Evolutionary conservation across 2,797 vertebrate genomes (phyloP).

Genomic region (Sebastes oblongus): DNA sequence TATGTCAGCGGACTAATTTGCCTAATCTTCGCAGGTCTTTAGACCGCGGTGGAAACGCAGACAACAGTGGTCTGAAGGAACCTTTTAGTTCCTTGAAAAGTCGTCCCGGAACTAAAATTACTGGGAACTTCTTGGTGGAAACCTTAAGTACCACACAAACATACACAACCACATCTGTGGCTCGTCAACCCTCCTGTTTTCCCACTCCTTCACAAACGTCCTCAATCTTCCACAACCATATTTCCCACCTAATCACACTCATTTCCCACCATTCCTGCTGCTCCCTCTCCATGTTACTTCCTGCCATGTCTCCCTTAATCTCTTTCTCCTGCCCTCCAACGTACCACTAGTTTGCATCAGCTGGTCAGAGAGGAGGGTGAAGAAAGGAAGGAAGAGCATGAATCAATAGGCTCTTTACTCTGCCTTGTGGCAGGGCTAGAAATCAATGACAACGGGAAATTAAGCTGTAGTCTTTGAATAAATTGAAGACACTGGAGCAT

Average conservation of each 20-base stretch:
- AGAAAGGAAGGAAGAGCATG: constrained; percentile 29
- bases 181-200: neutral
- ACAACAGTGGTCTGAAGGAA: no score
- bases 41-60: no score
- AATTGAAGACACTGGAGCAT: constrained; percentile 55
- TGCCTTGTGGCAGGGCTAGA: constrained; percentile 54
- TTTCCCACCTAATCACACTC: neutral
- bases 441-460: constrained; percentile 78
- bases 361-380: constrained; percentile 41
- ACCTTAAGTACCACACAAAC: neutral
- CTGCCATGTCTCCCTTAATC: neutral
- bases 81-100: no score
- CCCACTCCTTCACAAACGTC: neutral
- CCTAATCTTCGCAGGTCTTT: no score
- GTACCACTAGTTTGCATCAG: constrained; percentile 43
- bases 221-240: neutral
- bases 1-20: no score
- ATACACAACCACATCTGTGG: neutral
- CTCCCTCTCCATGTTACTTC: neutral
- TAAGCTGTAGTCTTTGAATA: constrained; percentile 76
- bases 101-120: no score
- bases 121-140: no score
- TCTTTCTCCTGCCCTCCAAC: neutral
- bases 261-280: neutral
- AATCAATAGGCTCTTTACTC: constrained; percentile 75